Evolutionary conservation across 2,113 vertebrate genomes (phyloP), one percentile per base, ranked within the genome.

Genomic region (Hydropotes inermis): DNA sequence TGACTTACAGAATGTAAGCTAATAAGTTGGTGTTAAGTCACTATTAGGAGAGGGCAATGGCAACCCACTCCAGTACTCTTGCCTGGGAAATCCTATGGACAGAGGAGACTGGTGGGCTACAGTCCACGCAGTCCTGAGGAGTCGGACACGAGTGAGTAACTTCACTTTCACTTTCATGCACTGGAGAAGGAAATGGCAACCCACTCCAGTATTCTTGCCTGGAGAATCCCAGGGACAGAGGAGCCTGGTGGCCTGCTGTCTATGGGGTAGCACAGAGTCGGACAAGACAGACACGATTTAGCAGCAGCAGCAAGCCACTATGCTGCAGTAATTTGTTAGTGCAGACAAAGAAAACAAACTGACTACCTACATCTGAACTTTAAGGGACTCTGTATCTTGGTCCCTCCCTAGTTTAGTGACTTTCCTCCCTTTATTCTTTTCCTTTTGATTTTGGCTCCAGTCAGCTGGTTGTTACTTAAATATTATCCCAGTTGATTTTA

Each of bases 81-180:
- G 17, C 64, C 64, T 70, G n/a, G 64, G n/a, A 70, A 70, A 70
- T 70, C 17, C 64, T 17, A 21, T 0, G 9, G 64, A 70, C 9
- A 5, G 64, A 64, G 61, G 61, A 70, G 64, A 17, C n/a, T 36
- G 9, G 17, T 70, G n/a, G n/a, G 64, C n/a, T 36, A 36, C 64
- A 70, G 64, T 70, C n/a, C 64, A 21, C 36, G 64, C 17, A 9
- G 64, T 70, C 64, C 1, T 1, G 0, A 70, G n/a, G 64, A 67
- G n/a, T 67, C 3, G 2, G 4, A 67, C 33, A 70, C 0, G n/a
- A 70, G 17, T 36, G 64, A 70, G 9, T 1, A 1, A 70, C 64
- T 67, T 67, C 64, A 36, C n/a, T 70, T 70, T 70, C 64, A 64
- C 64, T 70, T 67, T 70, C 33, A 67, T 70, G n/a, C 9, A 70